Percentiles rank a stretch among this genome's conserved stretches.
phyloP scores from a whole-genome alignment of 1,140 invertebrate genomes.

The Papilio polyxenes region DNA sequence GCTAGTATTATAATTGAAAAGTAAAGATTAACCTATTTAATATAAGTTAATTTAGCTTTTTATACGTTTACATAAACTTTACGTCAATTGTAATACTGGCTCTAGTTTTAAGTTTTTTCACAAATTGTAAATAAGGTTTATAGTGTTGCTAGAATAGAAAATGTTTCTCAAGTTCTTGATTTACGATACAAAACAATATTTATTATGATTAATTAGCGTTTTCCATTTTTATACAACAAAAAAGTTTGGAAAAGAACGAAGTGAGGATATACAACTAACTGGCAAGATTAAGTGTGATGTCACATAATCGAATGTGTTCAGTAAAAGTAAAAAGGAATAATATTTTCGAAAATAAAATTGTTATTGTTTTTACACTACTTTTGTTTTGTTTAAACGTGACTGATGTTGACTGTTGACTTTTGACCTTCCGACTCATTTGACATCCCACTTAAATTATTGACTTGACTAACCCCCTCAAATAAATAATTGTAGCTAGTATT shows the following conservation, averaged over 20 bases:
- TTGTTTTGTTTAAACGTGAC: constrained; percentile 62
- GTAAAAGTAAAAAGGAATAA: constrained; percentile 54
- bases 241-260: constrained; percentile 45
- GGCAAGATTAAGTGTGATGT: constrained; percentile 75
- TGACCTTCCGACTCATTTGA: constrained; percentile 57
- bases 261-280: constrained; percentile 57
- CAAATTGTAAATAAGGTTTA: constrained; percentile 36
- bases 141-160: constrained; percentile 29
- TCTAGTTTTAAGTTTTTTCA: constrained; percentile 26
- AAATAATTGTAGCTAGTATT: background rate
- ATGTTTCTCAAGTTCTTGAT: constrained; percentile 33
- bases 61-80: constrained; percentile 41
- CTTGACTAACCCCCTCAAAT: constrained; percentile 45
- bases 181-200: constrained; percentile 37
- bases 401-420: constrained; percentile 56
- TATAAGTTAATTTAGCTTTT: constrained; percentile 41
- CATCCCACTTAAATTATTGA: constrained; percentile 68
- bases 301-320: constrained; percentile 48
- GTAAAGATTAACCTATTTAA: constrained; percentile 37
- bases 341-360: constrained; percentile 62
- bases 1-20: constrained; percentile 51
- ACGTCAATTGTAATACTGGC: constrained; percentile 34
- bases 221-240: constrained; percentile 41
- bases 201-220: constrained; percentile 39
- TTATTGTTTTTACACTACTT: constrained; percentile 60